Evolutionary conservation across 2,888 invertebrate genomes (phyloP).

Genomic region (Apotomis turbidana): DNA sequence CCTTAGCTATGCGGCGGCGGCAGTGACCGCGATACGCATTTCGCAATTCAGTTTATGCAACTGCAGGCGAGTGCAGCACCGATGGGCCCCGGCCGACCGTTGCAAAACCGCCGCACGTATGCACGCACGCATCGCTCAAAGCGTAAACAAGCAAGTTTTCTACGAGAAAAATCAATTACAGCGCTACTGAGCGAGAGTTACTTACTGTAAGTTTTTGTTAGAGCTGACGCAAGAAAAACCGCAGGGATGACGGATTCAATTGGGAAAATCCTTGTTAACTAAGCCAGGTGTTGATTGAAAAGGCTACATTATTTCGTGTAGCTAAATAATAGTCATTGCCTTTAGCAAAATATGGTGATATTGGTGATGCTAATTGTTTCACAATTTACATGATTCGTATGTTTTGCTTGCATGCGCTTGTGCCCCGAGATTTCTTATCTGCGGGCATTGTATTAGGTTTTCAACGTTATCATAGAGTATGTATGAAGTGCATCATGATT

Average conservation of each 20-base stretch:
- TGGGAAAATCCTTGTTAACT: slow-evolving; percentile 20
- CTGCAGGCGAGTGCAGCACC: slow-evolving; percentile 75
- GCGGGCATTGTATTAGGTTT: no score
- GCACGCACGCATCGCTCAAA: slow-evolving; percentile 54
- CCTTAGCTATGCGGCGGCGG: slow-evolving; percentile 66
- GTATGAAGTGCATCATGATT: no score
- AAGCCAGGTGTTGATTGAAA: not conserved
- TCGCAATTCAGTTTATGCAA: slow-evolving; percentile 79
- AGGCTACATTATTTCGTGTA: not conserved
- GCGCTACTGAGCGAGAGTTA: not conserved
- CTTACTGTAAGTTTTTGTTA: not conserved
- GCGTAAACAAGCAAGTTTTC: slow-evolving; percentile 50
- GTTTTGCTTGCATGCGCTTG: no score
- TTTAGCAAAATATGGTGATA: not conserved
- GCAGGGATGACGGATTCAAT: not conserved
- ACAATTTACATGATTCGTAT: not conserved
- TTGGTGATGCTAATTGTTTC: not conserved
- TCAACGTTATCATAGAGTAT: no score
- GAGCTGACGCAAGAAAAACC: slow-evolving; percentile 10
- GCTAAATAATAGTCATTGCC: not conserved
- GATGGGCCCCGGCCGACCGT: slow-evolving; percentile 71
- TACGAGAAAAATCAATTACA: slow-evolving; percentile 40
- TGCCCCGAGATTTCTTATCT: no score
- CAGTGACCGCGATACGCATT: slow-evolving; percentile 81
- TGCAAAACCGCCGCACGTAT: slow-evolving; percentile 71